Percentiles rank a stretch among this genome's conserved stretches.
Conservation (phyloP, 2,888 invertebrate species). For the Caenorhabditis afra region DNA sequence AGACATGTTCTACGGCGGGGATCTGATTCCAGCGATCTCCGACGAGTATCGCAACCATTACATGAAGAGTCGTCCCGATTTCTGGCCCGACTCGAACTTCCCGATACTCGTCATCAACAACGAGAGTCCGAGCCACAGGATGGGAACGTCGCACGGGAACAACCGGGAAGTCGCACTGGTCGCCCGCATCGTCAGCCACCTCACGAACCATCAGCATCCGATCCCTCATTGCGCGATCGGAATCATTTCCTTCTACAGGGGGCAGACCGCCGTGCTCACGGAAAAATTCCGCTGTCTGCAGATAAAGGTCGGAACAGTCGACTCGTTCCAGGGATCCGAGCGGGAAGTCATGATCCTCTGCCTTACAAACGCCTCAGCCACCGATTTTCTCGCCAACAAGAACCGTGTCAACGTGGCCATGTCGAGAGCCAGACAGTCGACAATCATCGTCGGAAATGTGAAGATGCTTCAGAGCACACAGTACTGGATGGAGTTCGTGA, state of each 20-base stretch:
- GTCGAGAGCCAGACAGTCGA: slow-evolving; percentile 17
- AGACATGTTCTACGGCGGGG: slow-evolving; percentile 1
- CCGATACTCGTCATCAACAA: slow-evolving; percentile 19
- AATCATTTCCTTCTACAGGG: slow-evolving; percentile 32
- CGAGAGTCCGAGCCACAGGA: background rate
- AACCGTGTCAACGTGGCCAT: slow-evolving; percentile 29
- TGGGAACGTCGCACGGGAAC: slow-evolving; percentile 1
- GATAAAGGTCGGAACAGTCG: slow-evolving; percentile 27
- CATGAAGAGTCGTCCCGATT: slow-evolving; percentile 4
- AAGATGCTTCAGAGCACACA: background rate
- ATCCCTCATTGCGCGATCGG: slow-evolving; percentile 9
- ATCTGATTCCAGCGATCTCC: background rate
- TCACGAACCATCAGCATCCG: background rate
- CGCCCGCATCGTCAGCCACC: background rate
- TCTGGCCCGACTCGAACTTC: slow-evolving; percentile 10
- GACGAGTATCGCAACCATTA: background rate
- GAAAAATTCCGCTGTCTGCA: background rate
- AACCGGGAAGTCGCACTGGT: background rate
- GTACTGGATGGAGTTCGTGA: too few relatives aligned
- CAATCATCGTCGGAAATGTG: slow-evolving; percentile 29
- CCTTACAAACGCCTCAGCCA: slow-evolving; percentile 2
- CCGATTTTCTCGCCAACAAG: background rate
- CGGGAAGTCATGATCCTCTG: slow-evolving; percentile 15
- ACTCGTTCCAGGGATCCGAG: slow-evolving; percentile 37
- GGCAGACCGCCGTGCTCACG: background rate